Evolutionary conservation across 2,797 vertebrate species (phyloP).

Genomic region (Antennarius maculatus): DNA sequence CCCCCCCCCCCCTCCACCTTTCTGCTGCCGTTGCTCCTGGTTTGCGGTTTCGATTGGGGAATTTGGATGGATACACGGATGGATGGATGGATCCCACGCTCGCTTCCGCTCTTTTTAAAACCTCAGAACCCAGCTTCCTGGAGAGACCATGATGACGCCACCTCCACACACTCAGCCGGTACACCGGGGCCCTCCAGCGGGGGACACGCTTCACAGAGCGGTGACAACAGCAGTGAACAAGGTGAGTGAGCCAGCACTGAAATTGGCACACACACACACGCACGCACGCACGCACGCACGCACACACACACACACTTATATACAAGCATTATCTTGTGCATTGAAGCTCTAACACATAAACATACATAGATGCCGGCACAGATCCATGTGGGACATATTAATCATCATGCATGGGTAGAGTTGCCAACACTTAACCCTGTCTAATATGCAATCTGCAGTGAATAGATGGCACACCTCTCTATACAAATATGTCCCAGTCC

Average conservation of each 20-base stretch:
- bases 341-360: conserved; percentile 20
- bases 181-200: conserved; percentile 99
- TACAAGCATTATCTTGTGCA: conserved; percentile 23
- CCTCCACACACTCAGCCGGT: conserved; percentile 98
- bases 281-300: neutral
- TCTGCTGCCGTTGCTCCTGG: conserved; percentile 80
- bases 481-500: conserved; percentile 35
- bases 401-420: conserved; percentile 45
- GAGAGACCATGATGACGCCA: conserved; percentile 99
- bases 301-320: neutral
- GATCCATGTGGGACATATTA: conserved; percentile 60
- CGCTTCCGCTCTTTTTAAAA: conserved; percentile 75
- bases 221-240: conserved; percentile 99
- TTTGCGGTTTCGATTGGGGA: conserved; percentile 79
- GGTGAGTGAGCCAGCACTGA: conserved; percentile 90
- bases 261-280: conserved; percentile 31
- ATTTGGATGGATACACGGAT: conserved; percentile 77
- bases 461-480: conserved; percentile 53
- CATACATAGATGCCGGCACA: conserved; percentile 33
- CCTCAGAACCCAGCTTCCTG: conserved; percentile 99
- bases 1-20: conserved; percentile 22
- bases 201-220: conserved; percentile 98
- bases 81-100: conserved; percentile 71
- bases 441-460: conserved; percentile 51
- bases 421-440: conserved; percentile 60